phyloP scores from a whole-genome alignment of 2,113 vertebrate species.

The Boulengeromyrus knoepffleri region DNA sequence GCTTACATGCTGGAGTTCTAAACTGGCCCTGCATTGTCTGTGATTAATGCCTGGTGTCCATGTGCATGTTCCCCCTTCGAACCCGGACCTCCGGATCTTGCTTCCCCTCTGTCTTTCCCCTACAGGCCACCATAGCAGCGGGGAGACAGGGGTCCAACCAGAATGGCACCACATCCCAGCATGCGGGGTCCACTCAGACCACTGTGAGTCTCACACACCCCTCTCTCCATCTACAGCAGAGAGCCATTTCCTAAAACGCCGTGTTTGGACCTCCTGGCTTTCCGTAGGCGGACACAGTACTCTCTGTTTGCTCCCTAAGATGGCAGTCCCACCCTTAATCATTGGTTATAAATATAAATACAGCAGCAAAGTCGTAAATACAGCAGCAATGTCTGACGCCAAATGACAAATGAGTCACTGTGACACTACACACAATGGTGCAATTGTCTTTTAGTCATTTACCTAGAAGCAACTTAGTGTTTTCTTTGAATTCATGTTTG shows the following conservation, averaged over 20 bases:
- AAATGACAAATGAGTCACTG: neutral
- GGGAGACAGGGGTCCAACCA: slow-evolving; percentile 73
- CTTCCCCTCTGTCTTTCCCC: neutral
- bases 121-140: slow-evolving; percentile 81
- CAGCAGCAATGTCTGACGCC: neutral
- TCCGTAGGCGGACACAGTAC: neutral
- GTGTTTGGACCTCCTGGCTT: neutral
- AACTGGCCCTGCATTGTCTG: neutral
- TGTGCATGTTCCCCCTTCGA: neutral
- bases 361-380: neutral
- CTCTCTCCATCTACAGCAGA: neutral
- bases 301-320: neutral
- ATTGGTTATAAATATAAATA: neutral
- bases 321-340: neutral
- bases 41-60: neutral
- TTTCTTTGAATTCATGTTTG: neutral
- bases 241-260: neutral
- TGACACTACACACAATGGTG: neutral
- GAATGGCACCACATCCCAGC: slow-evolving; percentile 61
- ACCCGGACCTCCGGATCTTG: neutral
- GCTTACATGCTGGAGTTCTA: neutral
- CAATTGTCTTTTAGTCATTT: neutral
- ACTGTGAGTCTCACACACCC: slow-evolving; percentile 63
- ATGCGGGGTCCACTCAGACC: slow-evolving; percentile 66
- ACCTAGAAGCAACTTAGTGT: neutral